Evolutionary conservation across 2,888 invertebrate genomes (phyloP).

Genomic region (Koerneria pararmatus): DNA sequence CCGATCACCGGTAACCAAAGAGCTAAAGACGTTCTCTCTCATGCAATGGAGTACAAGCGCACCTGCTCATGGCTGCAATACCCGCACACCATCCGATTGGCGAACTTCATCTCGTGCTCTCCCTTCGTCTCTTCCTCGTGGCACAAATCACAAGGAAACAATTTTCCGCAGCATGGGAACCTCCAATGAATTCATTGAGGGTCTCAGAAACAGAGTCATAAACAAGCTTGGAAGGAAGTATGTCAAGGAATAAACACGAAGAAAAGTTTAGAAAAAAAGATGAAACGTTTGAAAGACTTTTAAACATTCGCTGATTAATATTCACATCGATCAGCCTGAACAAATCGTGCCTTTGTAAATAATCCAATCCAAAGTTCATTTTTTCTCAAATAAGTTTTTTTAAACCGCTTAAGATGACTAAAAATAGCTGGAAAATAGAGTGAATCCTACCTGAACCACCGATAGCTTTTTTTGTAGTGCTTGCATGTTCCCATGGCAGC

Average conservation of each 20-base stretch:
- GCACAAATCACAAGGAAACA: conserved; percentile 29
- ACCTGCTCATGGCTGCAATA: conserved; percentile 64
- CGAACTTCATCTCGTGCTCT: conserved; percentile 51
- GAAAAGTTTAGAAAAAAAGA: neutral
- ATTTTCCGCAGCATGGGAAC: conserved; percentile 32
- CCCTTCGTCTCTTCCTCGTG: conserved; percentile 26
- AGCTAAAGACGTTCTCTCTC: no score
- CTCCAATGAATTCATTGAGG: conserved; percentile 51
- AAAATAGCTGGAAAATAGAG: neutral
- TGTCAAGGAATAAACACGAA: neutral
- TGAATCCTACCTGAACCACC: conserved; percentile 62
- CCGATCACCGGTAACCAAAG: no score
- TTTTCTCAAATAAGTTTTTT: neutral
- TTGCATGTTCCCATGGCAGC: conserved; percentile 62
- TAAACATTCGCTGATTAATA: no score
- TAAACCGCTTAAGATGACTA: neutral
- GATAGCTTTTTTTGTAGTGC: conserved; percentile 64
- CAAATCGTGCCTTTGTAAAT: no score
- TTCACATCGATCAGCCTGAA: no score
- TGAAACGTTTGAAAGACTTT: no score
- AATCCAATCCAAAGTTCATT: no score
- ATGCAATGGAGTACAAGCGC: no score
- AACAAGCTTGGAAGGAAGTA: neutral
- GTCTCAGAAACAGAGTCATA: no score
- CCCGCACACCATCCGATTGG: conserved; percentile 63